Evolutionary conservation across 2,797 vertebrate species (phyloP), one percentile per base, ranked within the genome.

Genomic region (Pempheris klunzingeri): DNA sequence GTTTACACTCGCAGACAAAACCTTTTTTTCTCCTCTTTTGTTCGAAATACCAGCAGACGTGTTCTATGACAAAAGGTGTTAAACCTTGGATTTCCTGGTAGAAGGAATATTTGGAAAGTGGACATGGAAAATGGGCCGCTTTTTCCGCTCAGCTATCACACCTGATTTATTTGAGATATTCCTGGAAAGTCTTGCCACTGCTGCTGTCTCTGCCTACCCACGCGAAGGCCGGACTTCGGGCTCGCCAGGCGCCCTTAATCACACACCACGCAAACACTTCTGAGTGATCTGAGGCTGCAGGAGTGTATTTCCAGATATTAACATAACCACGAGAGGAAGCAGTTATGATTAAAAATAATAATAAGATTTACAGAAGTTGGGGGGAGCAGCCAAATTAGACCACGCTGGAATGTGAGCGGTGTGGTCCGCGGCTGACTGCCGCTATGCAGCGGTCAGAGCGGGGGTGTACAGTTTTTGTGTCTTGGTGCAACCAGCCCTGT

Each of bases 131-230:
- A 85, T 52, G 62, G 82, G 77, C 54, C 9, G 46, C 69, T 91
- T 84, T 94, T 94, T 93, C 93, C 93, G 52, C 80, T 90, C 74
- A 55, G 87, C 91, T 73, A 90, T 94, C 92, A 93, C 90, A 94
- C 92, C 92, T 94, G 94, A 94, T 94, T 94, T 94, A 93, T 94
- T 91, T 94, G 89, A 93, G 90, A 92, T 93, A 92, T 93, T 94
- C 93, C 93, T 94, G 94, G 91, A 95, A 94, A 80, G 79, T 80
- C 67, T 78, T 87, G 88, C 92, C 91, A 83, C 84, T 73, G 78
- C 87, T 59, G 71, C 87, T 77, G 87, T 83, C 81, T 90, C 66
- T 73, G 55, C 78, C 73, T 89, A 62, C 86, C 85, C 83, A 88
- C 78, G 28, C 81, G 11, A 84, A 77, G 76, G 71, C 74, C 72